These are phyloP conservation scores for Aplochiton taeniatus DNA, from an alignment of 2,797 vertebrate genomes.

Conservation along the genomic window DNA sequence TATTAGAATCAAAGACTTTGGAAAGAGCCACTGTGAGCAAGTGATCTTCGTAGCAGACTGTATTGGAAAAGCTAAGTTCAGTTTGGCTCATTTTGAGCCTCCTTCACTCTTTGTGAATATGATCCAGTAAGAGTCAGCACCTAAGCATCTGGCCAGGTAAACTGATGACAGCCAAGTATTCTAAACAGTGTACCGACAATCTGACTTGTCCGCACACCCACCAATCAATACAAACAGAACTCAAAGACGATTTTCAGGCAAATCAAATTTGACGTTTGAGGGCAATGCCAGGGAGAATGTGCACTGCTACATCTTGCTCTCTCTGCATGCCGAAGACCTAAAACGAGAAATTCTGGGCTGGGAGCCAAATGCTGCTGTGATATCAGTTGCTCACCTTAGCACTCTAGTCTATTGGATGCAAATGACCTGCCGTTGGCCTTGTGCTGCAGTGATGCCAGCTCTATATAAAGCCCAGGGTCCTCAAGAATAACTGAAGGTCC, in stretches of 20 bases:
- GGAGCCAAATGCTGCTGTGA: slow-evolving; percentile 41
- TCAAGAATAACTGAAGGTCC: slow-evolving; percentile 54
- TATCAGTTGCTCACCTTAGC: slow-evolving; percentile 63
- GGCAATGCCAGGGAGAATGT: slow-evolving; percentile 28
- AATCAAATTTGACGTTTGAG: slow-evolving; percentile 42
- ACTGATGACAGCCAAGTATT: slow-evolving; percentile 13
- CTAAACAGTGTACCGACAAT: not conserved
- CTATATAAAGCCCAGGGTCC: slow-evolving; percentile 65
- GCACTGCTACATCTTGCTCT: slow-evolving; percentile 26
- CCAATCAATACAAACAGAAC: slow-evolving; percentile 40
- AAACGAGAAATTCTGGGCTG: slow-evolving; percentile 32
- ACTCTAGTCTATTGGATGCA: slow-evolving; percentile 61
- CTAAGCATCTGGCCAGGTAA: slow-evolving; percentile 38
- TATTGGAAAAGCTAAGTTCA: not conserved
- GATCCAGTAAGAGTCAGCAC: slow-evolving; percentile 41
- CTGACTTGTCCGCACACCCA: not conserved
- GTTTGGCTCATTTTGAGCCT: slow-evolving; percentile 24
- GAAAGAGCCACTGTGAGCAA: too few relatives aligned
- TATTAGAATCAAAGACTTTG: too few relatives aligned
- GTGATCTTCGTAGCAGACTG: not conserved
- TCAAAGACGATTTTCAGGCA: slow-evolving; percentile 46
- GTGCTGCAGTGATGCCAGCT: slow-evolving; percentile 44
- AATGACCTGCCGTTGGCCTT: slow-evolving; percentile 55
- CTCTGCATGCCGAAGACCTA: slow-evolving; percentile 32
- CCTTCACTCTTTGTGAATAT: slow-evolving; percentile 44